A percentile compares a stretch with the other conserved stretches of the same genome.
Conservation (phyloP, 2,797 vertebrate species). For the Cercopithecus hamlyni region DNA sequence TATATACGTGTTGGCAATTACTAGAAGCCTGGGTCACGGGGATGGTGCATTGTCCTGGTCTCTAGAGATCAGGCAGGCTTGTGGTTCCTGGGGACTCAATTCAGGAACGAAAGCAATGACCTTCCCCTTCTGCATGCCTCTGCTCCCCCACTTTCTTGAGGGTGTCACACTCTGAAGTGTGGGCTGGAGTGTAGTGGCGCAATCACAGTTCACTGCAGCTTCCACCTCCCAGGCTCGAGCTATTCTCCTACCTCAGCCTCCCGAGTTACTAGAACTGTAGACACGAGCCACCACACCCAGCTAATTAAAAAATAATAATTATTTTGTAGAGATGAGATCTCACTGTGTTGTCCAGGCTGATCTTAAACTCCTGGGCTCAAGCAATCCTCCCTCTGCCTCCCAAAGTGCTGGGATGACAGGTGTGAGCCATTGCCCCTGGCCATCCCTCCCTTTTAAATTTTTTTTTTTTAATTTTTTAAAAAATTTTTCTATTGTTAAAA, state of each 20-base stretch:
- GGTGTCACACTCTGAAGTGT: not conserved
- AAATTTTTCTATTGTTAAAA: not conserved
- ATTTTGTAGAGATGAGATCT: not conserved
- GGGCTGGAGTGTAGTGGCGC: not conserved
- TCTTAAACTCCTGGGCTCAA: not conserved
- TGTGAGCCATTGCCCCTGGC: not conserved
- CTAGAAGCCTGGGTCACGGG: not conserved
- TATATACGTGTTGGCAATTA: accelerated
- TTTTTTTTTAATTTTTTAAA: too few species aligned
- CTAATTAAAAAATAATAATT: not conserved
- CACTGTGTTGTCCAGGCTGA: not conserved
- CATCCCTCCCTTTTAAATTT: not conserved
- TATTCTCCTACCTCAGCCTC: not conserved
- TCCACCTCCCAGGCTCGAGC: not conserved
- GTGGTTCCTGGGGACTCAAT: not conserved
- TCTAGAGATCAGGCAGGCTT: not conserved
- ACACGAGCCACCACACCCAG: not conserved
- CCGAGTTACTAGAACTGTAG: not conserved
- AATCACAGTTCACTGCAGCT: not conserved
- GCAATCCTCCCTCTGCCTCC: not conserved
- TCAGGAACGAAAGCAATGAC: not conserved
- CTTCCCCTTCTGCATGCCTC: not conserved
- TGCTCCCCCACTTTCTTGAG: not conserved
- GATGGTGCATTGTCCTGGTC: not conserved
- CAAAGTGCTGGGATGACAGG: not conserved